Evolutionary conservation across 2,888 invertebrate genomes (phyloP), one percentile per base, ranked within the genome.

Genomic region (Clepsis dumicolana): DNA sequence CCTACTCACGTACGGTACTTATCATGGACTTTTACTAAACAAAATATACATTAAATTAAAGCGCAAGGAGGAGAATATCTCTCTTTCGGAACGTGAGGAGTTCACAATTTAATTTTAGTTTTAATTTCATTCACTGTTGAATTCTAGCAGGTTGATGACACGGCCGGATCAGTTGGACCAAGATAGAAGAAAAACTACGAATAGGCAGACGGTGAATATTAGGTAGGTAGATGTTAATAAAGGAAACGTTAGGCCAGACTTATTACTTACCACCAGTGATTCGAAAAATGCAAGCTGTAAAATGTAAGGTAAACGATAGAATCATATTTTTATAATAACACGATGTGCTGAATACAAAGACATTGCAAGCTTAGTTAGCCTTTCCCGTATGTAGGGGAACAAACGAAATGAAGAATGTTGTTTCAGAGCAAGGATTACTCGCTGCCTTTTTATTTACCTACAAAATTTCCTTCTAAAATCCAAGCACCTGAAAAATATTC

Each of bases 401-500:
- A 62, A 67, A 65, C 56, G 35, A 44, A 56, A 56, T 62, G 44
- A 67, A 62, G 27, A 62, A 62, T 62, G n/a, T 61, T 56, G 18
- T 48, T 44, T 25, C 60, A 21, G 41, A 38, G 35, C 41, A 60
- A 56, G 62, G 54, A 62, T 56, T 54, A 61, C 67, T n/a, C 62
- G 54, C 48, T 48, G 21, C 44, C 67, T 52, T 50, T 67, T 41
- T 63, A 57, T 50, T 56, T 68, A 59, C 52, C 54, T 48, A 61
- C 54, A 65, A 14, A 53, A 56, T 62, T 68, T 32, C 52, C 18
- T 54, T 56, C 8, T 65, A 27, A 64, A 68, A 68, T 71, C 32
- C 50, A 56, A 71, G 25, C 57, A 71, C 52, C 61, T 64, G 65
- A 69, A 68, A 65, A 67, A 56, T 64, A 63, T 57, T 69, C 62